Conservation (phyloP, 2,797 vertebrate species). For the Heteromormyrus szaboi region DNA sequence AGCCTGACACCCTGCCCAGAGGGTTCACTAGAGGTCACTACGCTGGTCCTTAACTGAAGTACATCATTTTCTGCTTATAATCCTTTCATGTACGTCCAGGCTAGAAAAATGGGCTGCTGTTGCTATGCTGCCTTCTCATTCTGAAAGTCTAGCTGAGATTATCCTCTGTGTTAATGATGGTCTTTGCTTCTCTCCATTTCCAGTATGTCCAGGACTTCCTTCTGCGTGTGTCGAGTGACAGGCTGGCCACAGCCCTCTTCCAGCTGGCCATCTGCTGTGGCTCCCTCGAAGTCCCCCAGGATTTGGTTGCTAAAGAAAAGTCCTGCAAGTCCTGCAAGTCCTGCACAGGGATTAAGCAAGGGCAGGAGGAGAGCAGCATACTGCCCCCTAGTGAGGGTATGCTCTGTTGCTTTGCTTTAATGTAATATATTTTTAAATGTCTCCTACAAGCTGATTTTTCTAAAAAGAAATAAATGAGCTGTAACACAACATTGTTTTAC, state of each 20-base stretch:
- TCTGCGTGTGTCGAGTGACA: conserved; percentile 48
- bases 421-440: neutral
- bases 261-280: conserved; percentile 69
- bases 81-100: conserved; percentile 28
- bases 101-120: neutral
- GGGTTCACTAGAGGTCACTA: neutral
- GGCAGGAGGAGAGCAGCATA: conserved; percentile 28
- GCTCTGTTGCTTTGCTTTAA: neutral
- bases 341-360: conserved; percentile 21
- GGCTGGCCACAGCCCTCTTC: conserved; percentile 55
- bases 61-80: conserved; percentile 10
- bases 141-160: neutral
- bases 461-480: neutral
- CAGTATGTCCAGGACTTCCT: conserved; percentile 62
- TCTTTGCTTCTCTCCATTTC: neutral
- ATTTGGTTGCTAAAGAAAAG: conserved; percentile 59
- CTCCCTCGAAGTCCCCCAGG: conserved; percentile 58
- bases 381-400: conserved; percentile 60
- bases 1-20: neutral
- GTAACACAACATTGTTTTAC: neutral
- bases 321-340: conserved; percentile 40
- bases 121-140: neutral
- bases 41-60: conserved; percentile 26
- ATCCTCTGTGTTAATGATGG: neutral
- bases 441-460: neutral